A percentile compares a stretch with the other conserved stretches of the same genome.
Conservation (phyloP, 2,797 vertebrate species). For the Cuniculus paca region DNA sequence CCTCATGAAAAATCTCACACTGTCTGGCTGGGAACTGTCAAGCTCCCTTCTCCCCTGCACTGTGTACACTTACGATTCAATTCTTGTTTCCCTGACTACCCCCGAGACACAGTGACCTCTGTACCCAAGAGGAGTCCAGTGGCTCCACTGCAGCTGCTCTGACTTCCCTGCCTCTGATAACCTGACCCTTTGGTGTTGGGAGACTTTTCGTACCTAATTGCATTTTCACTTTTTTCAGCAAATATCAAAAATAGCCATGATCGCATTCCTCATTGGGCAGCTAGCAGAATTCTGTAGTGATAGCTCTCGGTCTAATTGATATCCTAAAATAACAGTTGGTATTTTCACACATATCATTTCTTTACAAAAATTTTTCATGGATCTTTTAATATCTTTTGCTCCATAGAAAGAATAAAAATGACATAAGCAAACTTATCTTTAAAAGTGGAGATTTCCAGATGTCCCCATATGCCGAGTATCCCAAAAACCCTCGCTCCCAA, state of each 20-base stretch:
- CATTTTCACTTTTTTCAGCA: conserved; percentile 41
- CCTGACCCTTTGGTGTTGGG: background rate
- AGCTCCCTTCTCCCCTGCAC: background rate
- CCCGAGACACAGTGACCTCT: background rate
- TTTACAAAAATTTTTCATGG: conserved; percentile 49
- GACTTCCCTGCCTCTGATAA: background rate
- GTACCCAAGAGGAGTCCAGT: background rate
- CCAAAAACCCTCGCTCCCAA: conserved; percentile 95
- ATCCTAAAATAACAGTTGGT: background rate
- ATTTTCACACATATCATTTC: background rate
- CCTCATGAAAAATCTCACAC: background rate
- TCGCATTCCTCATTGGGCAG: background rate
- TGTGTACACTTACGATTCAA: background rate
- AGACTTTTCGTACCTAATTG: background rate
- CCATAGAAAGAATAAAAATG: conserved; percentile 97
- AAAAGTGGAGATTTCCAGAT: conserved; percentile 98
- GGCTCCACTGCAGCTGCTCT: background rate
- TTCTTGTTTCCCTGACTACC: background rate
- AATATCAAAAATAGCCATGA: conserved; percentile 48
- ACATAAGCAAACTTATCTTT: conserved; percentile 99
- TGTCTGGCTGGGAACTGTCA: background rate
- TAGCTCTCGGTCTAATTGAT: background rate
- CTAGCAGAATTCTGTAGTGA: background rate
- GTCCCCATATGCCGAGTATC: conserved; percentile 97
- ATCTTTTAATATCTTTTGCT: conserved; percentile 71